Evolutionary conservation across 1,140 invertebrate species (phyloP).

Genomic region (Listronotus bonariensis): DNA sequence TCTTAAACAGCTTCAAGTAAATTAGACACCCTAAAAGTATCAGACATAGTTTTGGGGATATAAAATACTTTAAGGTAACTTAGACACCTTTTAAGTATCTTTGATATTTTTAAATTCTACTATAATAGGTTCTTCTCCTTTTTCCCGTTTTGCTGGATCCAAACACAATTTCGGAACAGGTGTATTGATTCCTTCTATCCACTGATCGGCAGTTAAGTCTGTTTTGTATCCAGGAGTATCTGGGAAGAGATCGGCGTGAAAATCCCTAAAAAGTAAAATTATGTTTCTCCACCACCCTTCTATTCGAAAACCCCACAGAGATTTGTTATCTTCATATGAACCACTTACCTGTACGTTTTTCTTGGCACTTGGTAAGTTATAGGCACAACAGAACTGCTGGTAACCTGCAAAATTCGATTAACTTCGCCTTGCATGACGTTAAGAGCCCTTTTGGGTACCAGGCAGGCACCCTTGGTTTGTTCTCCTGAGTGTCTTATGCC

Average conservation of each 20-base stretch:
- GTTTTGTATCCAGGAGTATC: conserved; percentile 80
- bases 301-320: no score
- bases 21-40: no score
- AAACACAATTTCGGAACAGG: conserved; percentile 77
- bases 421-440: conserved; percentile 95
- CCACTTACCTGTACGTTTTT: conserved; percentile 61
- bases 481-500: conserved; percentile 80
- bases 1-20: no score
- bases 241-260: conserved; percentile 90
- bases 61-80: no score
- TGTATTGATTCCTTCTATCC: conserved; percentile 75
- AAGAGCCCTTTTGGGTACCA: conserved; percentile 89
- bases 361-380: conserved; percentile 93
- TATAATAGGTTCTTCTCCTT: conserved; percentile 64
- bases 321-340: no score
- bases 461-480: conserved; percentile 88
- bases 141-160: conserved; percentile 71
- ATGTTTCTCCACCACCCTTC: no score
- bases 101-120: conserved; percentile 50
- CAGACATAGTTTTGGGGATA: no score
- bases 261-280: conserved; percentile 74
- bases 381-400: conserved; percentile 83
- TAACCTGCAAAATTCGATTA: conserved; percentile 84
- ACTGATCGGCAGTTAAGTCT: conserved; percentile 74
- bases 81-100: no score